Evolutionary conservation across 1,140 invertebrate genomes (phyloP), one percentile per base, ranked within the genome.

Genomic region (Bombus polaris): DNA sequence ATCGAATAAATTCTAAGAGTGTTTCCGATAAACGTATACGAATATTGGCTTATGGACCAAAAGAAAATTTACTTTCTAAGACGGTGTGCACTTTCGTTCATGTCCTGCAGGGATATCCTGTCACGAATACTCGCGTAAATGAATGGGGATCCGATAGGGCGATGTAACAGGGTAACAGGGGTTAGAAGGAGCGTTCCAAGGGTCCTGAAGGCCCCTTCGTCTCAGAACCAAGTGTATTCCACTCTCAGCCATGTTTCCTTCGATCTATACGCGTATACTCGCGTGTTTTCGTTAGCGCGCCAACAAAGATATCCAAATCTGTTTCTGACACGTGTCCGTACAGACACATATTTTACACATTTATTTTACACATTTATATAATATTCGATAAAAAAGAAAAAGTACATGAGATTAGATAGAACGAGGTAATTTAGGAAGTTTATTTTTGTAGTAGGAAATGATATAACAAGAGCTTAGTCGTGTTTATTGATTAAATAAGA

Each of bases 61-160:
- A 53, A 0, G 18, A 53, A 53, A 22, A 53, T 22, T 18, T 53
- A 53, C 6, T 8, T 53, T 53, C 18, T 6, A 53, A 53, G 8
- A 53, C 18, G 18, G 5, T 0, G 5, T 2, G 47, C 18, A 8
- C 18, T 68, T 10, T 18, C 28, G 6, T 18, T 15, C 70, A 0
- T 2, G 6, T 42, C 3, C 22, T n/a, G 9, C 25, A 18, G 28
- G 28, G 28, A 62, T 59, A 59, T 22, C 53, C 83, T 89, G 47
- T 62, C 73, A 89, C 82, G 81, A 59, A 87, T 84, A 89, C 75
- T 78, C 88, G 92, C 92, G 90, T 93, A 94, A 93, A 95, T 93
- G 92, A 94, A 95, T 94, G 95, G 94, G 94, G 94, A 94, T 94
- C 94, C 92, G 93, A 95, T 95, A 95, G 95, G 94, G 94, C 95